These are phyloP conservation scores for Ceratina calcarata DNA, from an alignment of 1,140 invertebrate species.

Conservation along the genomic window DNA sequence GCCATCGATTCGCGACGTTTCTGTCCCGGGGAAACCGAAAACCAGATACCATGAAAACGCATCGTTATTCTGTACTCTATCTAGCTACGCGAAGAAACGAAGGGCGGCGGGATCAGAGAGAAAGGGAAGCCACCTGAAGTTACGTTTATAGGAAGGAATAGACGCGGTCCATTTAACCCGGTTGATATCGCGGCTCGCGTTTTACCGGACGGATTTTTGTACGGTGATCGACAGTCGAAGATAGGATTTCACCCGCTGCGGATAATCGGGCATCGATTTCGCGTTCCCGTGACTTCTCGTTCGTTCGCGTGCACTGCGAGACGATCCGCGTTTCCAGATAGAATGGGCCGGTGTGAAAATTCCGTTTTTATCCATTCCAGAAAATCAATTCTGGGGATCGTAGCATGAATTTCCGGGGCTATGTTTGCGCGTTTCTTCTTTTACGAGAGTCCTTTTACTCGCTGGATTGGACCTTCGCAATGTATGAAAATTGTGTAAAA, in stretches of 20 bases:
- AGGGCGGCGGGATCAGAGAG: neutral
- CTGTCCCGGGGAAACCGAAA: slow-evolving; percentile 10
- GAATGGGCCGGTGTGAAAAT: too few relatives aligned
- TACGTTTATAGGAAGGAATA: slow-evolving; percentile 62
- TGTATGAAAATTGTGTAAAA: too few relatives aligned
- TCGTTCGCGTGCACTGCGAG: neutral
- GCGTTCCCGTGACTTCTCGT: neutral
- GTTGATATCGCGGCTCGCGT: slow-evolving; percentile 36
- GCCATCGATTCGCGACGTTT: slow-evolving; percentile 46
- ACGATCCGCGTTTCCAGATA: too few relatives aligned
- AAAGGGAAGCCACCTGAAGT: slow-evolving; percentile 54
- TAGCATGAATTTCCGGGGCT: too few relatives aligned
- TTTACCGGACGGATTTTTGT: slow-evolving; percentile 13
- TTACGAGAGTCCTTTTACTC: too few relatives aligned
- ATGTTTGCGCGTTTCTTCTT: too few relatives aligned
- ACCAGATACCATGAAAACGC: slow-evolving; percentile 24
- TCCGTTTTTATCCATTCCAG: too few relatives aligned
- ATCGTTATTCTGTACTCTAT: slow-evolving; percentile 24
- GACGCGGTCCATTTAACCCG: slow-evolving; percentile 55
- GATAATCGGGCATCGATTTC: slow-evolving; percentile 13
- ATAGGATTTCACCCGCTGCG: neutral
- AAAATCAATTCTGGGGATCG: too few relatives aligned
- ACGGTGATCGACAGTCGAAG: neutral
- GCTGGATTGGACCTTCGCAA: too few relatives aligned
- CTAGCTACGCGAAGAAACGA: too few relatives aligned